Conservation (phyloP, 64 coral and sea anemone genomes). For the Acropora yongei region DNA sequence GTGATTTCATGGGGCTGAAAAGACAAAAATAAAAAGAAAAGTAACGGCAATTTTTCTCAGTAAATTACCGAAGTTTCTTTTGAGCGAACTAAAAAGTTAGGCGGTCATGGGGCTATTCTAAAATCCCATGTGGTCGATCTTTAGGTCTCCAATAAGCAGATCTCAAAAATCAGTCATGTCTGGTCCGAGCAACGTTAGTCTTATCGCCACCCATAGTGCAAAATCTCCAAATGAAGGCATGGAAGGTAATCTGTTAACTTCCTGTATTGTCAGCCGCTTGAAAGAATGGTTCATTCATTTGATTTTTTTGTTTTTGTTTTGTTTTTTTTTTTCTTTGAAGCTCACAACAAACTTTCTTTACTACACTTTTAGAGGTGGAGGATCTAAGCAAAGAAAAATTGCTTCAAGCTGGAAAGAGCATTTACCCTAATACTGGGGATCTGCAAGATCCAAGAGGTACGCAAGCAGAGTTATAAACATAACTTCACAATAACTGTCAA, state of each 20-base stretch:
- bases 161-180: background rate
- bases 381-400: constrained; percentile 4
- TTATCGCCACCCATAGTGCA: background rate
- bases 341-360: background rate
- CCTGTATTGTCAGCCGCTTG: background rate
- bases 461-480: background rate
- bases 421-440: background rate
- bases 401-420: constrained; percentile 2
- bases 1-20: too few species aligned
- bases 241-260: background rate
- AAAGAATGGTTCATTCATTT: too few species aligned
- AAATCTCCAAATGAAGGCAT: background rate
- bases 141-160: background rate
- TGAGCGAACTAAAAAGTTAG: too few species aligned
- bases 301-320: background rate
- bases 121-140: background rate
- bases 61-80: too few species aligned
- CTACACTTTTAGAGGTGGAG: background rate
- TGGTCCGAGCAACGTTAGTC: background rate
- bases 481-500: background rate
- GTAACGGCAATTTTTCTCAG: too few species aligned
- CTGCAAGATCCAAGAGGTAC: background rate
- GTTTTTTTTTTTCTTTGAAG: background rate
- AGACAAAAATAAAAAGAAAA: too few species aligned
- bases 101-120: too few species aligned